Evolutionary conservation across 2,113 vertebrate species (phyloP), one percentile per base, ranked within the genome.

Genomic region (Abramis brama): DNA sequence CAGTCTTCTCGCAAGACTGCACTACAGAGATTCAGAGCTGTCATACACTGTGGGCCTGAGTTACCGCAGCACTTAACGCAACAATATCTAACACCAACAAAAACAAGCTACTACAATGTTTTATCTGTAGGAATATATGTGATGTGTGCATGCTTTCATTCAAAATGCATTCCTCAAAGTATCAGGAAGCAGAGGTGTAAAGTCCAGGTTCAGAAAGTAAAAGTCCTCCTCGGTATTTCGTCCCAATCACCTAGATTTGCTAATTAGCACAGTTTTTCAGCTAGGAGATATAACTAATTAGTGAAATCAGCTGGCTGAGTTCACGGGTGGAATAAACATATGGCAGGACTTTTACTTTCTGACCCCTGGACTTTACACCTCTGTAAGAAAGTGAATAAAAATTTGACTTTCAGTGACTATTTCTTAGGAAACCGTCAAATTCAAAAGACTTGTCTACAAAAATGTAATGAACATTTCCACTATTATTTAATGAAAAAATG

Each of bases 1-100:
- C 55, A 47, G 30, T 60, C 52, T 47, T 19, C 79, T 45, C 23
- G 33, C 19, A 15, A 60, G 33, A 79, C 77, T 59, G 55, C 55
- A 59, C 21, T 57, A 55, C 50, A 60, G 55, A 79, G 77, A 79
- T 60, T 50, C 71, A 25, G 43, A 47, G 71, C n/a, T 75, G 71
- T 50, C 71, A 74, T 15, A 74, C 70, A 74, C 71, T n/a, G 71
- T 50, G 71, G 71, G n/a, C 43, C 13, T 13, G 17, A 75, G 13
- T 45, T 50, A 50, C 71, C 7, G 43, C 15, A 47, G 23, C 71
- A 74, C 71, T 25, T 15, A 43, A 15, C 23, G 12, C 11, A 45
- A 15, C 68, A 43, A 10, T 11, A 43, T 39, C 68, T 39, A 43
- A 71, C 71, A 45, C 39, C 71, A 74, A 13, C 71, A 74, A 13